These are phyloP conservation scores for Cistogaster globosa DNA, from an alignment of 2,888 invertebrate genomes.

Conservation along the genomic window DNA sequence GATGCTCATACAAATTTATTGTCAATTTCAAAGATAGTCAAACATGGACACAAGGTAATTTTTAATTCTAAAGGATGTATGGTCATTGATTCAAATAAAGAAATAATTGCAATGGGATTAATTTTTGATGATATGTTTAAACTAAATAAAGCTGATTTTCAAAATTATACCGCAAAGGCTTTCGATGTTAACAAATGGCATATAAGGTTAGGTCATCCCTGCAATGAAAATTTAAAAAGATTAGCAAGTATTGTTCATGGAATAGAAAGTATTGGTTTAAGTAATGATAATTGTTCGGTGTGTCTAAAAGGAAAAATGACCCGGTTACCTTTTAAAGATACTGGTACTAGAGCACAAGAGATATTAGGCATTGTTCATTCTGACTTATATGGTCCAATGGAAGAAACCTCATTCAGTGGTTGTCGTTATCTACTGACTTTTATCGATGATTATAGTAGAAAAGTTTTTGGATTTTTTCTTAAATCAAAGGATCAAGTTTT, in stretches of 20 bases:
- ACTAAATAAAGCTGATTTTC: slow-evolving; percentile 1
- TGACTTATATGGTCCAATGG: not conserved
- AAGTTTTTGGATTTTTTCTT: slow-evolving; percentile 4
- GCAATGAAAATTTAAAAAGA: not conserved
- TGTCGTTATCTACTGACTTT: slow-evolving; percentile 1
- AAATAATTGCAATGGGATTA: not conserved
- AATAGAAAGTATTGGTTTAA: not conserved
- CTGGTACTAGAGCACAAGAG: not conserved
- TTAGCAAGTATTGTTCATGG: not conserved
- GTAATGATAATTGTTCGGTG: not conserved
- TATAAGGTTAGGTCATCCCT: not conserved
- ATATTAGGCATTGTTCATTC: not conserved
- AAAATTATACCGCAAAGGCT: slow-evolving; percentile 8
- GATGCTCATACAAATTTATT: not conserved
- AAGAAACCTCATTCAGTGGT: not conserved
- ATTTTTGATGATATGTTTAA: not conserved
- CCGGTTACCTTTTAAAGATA: not conserved
- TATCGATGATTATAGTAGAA: slow-evolving; percentile 5
- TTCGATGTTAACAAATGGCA: slow-evolving; percentile 4
- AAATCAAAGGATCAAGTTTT: slow-evolving; percentile 51
- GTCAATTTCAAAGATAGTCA: slow-evolving; percentile 11
- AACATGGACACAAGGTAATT: slow-evolving; percentile 1
- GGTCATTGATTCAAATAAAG: slow-evolving; percentile 6
- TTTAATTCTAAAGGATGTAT: not conserved
- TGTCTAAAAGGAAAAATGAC: slow-evolving; percentile 7